Conservation (phyloP, 1,140 invertebrate genomes). For the Caenorhabditis remanei region DNA sequence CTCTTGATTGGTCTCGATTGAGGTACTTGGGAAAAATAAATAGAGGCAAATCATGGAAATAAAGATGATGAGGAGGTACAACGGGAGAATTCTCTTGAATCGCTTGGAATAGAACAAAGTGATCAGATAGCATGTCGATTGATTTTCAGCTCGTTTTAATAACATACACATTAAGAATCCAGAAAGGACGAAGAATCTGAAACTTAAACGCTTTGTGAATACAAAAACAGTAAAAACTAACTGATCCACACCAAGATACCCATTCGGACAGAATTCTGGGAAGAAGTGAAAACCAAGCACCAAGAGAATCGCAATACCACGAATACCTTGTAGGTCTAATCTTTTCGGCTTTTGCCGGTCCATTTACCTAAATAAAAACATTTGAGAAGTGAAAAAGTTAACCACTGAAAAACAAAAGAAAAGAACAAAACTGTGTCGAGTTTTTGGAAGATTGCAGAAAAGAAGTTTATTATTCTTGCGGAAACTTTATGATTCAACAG, state of each 20-base stretch:
- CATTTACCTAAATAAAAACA: not conserved
- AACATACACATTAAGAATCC: conserved; percentile 38
- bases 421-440: too few relatives aligned
- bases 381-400: too few relatives aligned
- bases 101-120: not conserved
- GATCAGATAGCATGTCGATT: not conserved
- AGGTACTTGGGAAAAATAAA: conserved; percentile 9
- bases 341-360: not conserved
- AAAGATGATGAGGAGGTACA: conserved; percentile 26
- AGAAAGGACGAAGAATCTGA: conserved; percentile 44
- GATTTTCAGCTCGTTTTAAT: conserved; percentile 25
- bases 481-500: too few relatives aligned
- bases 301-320: not conserved
- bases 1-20: conserved; percentile 9
- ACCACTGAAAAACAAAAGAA: too few relatives aligned
- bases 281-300: conserved; percentile 38
- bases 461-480: too few relatives aligned
- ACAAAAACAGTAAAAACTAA: not conserved
- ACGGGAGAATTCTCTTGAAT: conserved; percentile 35
- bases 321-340: conserved; percentile 16
- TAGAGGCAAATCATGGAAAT: conserved; percentile 36
- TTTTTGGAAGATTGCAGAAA: too few relatives aligned
- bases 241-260: conserved; percentile 44
- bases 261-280: conserved; percentile 22
- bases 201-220: not conserved